Percentiles rank a stretch among this genome's conserved stretches.
Evolutionary conservation across 2,888 invertebrate species (phyloP).

Genomic region (Cephus nigrinus): DNA sequence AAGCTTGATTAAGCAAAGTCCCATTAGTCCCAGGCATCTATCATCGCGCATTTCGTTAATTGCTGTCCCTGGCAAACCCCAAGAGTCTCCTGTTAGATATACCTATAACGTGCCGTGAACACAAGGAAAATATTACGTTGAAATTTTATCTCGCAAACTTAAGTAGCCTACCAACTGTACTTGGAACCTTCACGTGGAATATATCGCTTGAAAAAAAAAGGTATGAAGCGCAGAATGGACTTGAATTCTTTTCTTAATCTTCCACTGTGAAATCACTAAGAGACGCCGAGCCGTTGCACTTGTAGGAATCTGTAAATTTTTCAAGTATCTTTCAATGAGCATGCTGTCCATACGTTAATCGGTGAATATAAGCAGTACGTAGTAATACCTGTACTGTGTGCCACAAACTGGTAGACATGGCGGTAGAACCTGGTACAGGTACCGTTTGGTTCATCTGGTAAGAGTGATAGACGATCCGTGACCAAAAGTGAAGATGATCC

Average conservation of each 20-base stretch:
- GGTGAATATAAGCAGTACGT: background rate
- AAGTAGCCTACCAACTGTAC: background rate
- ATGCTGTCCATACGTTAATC: background rate
- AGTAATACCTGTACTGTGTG: background rate
- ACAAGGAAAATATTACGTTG: background rate
- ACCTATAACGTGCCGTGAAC: background rate
- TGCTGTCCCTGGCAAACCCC: background rate
- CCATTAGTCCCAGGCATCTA: slow-evolving; percentile 27
- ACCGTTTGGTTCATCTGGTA: slow-evolving; percentile 2
- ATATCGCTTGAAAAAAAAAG: background rate
- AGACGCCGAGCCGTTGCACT: background rate
- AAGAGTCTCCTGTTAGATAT: background rate
- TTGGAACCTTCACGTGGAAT: background rate
- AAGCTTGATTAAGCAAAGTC: slow-evolving; percentile 39
- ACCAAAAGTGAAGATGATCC: slow-evolving; percentile 22
- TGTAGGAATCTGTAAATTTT: background rate
- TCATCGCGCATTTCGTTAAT: slow-evolving; percentile 4
- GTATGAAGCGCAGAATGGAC: background rate
- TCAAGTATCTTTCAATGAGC: background rate
- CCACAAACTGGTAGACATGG: background rate
- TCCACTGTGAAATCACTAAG: background rate
- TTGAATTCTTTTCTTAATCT: background rate
- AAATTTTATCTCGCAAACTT: background rate
- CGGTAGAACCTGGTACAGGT: background rate
- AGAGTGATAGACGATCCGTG: slow-evolving; percentile 25